Conservation (phyloP, 2,888 invertebrate species). For the Itoplectis maculator region DNA sequence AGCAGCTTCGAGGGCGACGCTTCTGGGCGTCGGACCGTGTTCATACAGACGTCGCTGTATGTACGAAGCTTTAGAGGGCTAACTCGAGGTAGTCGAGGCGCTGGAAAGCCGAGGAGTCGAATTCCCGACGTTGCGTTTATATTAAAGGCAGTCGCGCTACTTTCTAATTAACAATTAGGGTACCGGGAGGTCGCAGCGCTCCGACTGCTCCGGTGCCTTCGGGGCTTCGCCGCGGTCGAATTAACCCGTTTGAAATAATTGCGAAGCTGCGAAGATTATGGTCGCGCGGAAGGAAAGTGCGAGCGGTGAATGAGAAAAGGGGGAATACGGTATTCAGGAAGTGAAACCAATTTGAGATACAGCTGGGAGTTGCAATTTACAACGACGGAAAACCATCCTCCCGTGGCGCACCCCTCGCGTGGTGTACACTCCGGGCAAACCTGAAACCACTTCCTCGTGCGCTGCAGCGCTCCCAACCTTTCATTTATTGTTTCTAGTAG, state of each 20-base stretch:
- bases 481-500: too few relatives aligned
- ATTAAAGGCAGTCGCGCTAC: slow-evolving; percentile 68
- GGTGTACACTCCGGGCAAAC: not conserved
- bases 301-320: slow-evolving; percentile 29
- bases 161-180: slow-evolving; percentile 74
- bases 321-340: not conserved
- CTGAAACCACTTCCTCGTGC: not conserved
- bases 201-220: not conserved
- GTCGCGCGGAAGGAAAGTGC: slow-evolving; percentile 30
- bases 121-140: slow-evolving; percentile 60
- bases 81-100: not conserved
- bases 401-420: not conserved
- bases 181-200: not conserved
- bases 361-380: slow-evolving; percentile 7
- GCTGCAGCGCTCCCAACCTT: too few relatives aligned
- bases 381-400: not conserved
- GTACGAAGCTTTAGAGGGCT: not conserved
- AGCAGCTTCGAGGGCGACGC: not conserved
- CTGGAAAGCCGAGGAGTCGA: not conserved
- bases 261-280: slow-evolving; percentile 58
- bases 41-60: slow-evolving; percentile 7
- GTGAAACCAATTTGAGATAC: slow-evolving; percentile 14
- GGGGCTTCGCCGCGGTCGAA: slow-evolving; percentile 45
- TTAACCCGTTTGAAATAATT: slow-evolving; percentile 73
- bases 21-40: not conserved